Evolutionary conservation across 23 tunicate genomes (phyloP).

Genomic region (Ciona savignyi): DNA sequence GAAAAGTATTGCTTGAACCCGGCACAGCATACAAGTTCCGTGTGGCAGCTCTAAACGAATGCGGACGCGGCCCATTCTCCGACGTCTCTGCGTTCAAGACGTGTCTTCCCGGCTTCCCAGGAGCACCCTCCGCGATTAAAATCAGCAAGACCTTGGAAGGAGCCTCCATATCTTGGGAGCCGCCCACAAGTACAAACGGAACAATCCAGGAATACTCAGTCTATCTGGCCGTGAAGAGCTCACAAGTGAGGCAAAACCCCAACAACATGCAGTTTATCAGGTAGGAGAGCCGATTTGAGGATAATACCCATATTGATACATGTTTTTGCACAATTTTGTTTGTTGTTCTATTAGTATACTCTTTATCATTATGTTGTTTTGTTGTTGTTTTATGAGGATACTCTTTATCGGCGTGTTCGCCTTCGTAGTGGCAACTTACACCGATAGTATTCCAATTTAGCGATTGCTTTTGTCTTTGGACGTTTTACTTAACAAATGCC

Average conservation of each 20-base stretch:
- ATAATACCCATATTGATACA: no score
- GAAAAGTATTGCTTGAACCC: conserved; percentile 42
- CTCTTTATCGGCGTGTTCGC: no score
- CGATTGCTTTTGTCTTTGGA: no score
- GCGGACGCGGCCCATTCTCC: conserved; percentile 85
- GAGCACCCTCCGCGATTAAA: conserved; percentile 95
- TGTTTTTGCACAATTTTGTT: no score
- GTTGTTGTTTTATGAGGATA: no score
- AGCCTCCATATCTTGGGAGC: conserved; percentile 94
- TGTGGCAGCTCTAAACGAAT: conserved; percentile 85
- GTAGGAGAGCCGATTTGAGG: no score
- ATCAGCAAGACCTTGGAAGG: conserved; percentile 94
- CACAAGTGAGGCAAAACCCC: conserved; percentile 41
- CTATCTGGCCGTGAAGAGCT: conserved; percentile 90
- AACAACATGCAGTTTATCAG: conserved; percentile 91
- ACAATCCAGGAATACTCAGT: conserved; percentile 86
- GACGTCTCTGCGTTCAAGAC: conserved; percentile 94
- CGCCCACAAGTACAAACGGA: conserved; percentile 83
- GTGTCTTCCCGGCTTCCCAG: conserved; percentile 97
- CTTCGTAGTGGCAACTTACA: no score
- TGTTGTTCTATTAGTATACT: no score
- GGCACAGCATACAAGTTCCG: conserved; percentile 90
- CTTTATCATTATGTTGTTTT: no score
- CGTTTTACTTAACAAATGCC: no score
- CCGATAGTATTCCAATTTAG: no score